Base-by-base conservation (phyloP, 2,113 vertebrate species). In the Phylloscopus whistleri region DNA sequence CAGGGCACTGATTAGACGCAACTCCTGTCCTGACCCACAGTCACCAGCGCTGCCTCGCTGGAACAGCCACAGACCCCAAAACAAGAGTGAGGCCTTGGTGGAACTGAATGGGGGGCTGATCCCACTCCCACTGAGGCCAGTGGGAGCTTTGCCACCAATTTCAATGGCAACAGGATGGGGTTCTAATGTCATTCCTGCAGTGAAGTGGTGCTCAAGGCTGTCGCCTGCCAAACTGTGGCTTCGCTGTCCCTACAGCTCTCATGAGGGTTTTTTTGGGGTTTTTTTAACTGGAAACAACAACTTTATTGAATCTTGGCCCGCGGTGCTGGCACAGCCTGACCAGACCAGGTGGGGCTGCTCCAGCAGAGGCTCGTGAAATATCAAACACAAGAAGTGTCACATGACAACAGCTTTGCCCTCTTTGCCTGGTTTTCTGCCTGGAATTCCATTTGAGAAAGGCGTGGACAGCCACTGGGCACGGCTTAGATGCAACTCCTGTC, bases 361-460 rank as follows among this genome's bases (percentile, higher is more conserved):
- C 84, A 91, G 39, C 48, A 76, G 73, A 68, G 69, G 27, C 41
- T 87, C 0, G 0, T 90, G 76, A 90, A 84, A 62, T 64, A 66
- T 44, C 75, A 90, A 66, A 88, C 15, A 30, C 13, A 16, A 80
- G 41, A 87, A 27, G 15, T 28, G 14, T 66, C 62, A 43, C 2
- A 1, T 9, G 11, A 53, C 75, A 87, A 23, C 11, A 88, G 6
- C 41, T 93, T 88, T 51, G 26, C 56, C 48, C 77, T 53, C 46
- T 69, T 46, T 46, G n/a, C 39, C 28, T 92, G 94, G 68, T 94
- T 95, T 95, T 95, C 62, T 10, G 76, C 62, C 82, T 89, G 81
- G 84, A 97, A 95, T 94, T 91, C 67, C 53, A 64, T 64, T 53
- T 93, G 86, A 92, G 84, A 96, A 90, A 87, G 81, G 66, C 62